A percentile compares a stretch with the other conserved stretches of the same genome.
phyloP scores from a whole-genome alignment of 1,140 invertebrate genomes.

The Saccostrea glomerata region DNA sequence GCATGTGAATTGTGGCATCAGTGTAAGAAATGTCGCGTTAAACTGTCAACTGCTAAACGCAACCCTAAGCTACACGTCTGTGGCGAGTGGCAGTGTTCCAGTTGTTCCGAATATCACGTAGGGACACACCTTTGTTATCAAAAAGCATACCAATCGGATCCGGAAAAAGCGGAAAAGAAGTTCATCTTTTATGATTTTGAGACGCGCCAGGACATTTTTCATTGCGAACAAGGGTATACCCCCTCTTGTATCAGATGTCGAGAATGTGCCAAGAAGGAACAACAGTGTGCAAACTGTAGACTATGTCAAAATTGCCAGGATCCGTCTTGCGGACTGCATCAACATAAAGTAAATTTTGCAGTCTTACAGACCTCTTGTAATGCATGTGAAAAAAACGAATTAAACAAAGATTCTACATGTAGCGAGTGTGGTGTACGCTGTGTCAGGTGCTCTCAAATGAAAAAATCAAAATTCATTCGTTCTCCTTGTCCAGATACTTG shows the following conservation, averaged over 20 bases:
- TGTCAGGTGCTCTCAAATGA: conserved; percentile 40
- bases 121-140: conserved; percentile 48
- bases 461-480: conserved; percentile 12
- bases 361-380: conserved; percentile 42
- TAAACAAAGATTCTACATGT: conserved; percentile 9
- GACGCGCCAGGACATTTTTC: conserved; percentile 28
- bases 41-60: conserved; percentile 39
- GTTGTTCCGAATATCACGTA: conserved; percentile 35
- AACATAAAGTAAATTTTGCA: conserved; percentile 36
- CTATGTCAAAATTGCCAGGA: conserved; percentile 38
- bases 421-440: conserved; percentile 42
- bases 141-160: background rate
- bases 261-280: conserved; percentile 29
- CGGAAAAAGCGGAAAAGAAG: conserved; percentile 20
- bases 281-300: conserved; percentile 42
- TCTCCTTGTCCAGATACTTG: conserved; percentile 47
- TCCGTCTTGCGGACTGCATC: background rate
- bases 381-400: conserved; percentile 17
- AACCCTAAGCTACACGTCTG: conserved; percentile 37
- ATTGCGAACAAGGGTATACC: conserved; percentile 33
- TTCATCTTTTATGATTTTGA: conserved; percentile 51
- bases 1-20: conserved; percentile 39
- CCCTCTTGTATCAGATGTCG: conserved; percentile 29
- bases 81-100: conserved; percentile 44
- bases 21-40: conserved; percentile 33